Base-by-base conservation (phyloP, 2,113 vertebrate species). In the Peromyscus californicus region DNA sequence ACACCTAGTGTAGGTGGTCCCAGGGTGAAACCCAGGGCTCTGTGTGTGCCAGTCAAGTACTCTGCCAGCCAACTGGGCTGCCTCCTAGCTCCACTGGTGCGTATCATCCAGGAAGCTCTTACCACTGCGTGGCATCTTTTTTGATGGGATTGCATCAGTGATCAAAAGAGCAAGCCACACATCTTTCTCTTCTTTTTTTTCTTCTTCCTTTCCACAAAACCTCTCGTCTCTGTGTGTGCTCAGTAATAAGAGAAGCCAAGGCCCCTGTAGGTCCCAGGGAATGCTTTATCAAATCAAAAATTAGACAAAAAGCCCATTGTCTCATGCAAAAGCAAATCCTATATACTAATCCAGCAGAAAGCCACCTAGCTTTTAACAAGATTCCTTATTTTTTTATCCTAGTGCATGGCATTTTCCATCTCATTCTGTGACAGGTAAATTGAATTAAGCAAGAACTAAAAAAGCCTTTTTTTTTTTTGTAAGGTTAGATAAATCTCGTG, bases 201-300 rank as follows among this genome's bases (percentile, higher is more conserved):
- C 45, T 89, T 90, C 45, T 85, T 57, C 93, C 24, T 5, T 98
- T 97, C 91, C 76, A 90, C 70, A 95, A 78, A 92, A 89, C 86
- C 72, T 93, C 61, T 95, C 33, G 72, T 94, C 93, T 89, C 82
- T 78, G 74, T 89, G 76, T 93, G 69, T 89, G 70, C 59, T 95
- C 39, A 78, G 94, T 96, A 97, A 96, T 91, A 97, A 95, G 93
- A 97, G 97, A 98, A 97, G 69, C 72, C n/a, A 61, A 88, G 74
- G 85, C 11, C 91, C 92, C 93, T 94, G 76, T 92, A 72, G 92
- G 86, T 93, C 78, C 54, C 92, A 94, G 69, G 78, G 98, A 97
- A 91, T 93, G 72, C 93, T 89, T 96, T 89, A 95, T 94, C 93
- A 75, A 78, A 94, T 96, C 94, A 97, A 98, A 96, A 98, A 98